Evolutionary conservation across 2,113 vertebrate species (phyloP), one percentile per base, ranked within the genome.

Genomic region (Pseudolaguvia tuberculata): DNA sequence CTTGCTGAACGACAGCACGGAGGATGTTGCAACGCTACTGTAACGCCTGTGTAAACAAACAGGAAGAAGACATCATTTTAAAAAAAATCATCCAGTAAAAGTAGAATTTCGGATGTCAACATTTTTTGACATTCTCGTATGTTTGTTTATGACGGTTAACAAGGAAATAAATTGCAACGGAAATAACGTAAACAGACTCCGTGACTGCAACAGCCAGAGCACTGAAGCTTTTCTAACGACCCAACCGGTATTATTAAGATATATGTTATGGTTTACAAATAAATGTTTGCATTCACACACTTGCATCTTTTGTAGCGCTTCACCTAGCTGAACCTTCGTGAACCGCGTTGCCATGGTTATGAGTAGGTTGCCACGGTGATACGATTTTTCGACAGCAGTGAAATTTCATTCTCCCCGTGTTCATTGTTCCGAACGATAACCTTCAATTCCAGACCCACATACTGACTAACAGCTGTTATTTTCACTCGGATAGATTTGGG

Each of bases 171-270:
- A 69, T 58, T 73, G 74, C 21, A 70, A 73, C 76, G 80, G 78
- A 83, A 80, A 74, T 78, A 42, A 84, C 79, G 81, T 61, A 61
- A 58, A 67, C 66, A 57, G 78, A 70, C 62, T 76, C 65, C 71
- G 18, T 11, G 4, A 17, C 20, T 27, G 15, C 23, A 14, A 67
- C 18, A 42, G 39, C 39, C 5, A 42, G 39, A 5, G 8, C 9
- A 8, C 39, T 42, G 4, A 42, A 42, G 7, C 39, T 9, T 42
- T 7, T 42, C 5, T 42, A 42, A 6, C 9, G 9, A 42, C 39
- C 39, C 39, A 42, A 4, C 1, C 7, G 4, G 39, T 42, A 42
- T 42, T 42, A 9, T 42, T 42, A 42, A 6, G 4, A 1, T 42
- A 4, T 6, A 42, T 42, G 39, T 42, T 42, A 7, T 42, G 39